A percentile compares a stretch with the other conserved stretches of the same genome.
phyloP scores from a whole-genome alignment of 2,113 vertebrate genomes.

The Arothron firmamentum region DNA sequence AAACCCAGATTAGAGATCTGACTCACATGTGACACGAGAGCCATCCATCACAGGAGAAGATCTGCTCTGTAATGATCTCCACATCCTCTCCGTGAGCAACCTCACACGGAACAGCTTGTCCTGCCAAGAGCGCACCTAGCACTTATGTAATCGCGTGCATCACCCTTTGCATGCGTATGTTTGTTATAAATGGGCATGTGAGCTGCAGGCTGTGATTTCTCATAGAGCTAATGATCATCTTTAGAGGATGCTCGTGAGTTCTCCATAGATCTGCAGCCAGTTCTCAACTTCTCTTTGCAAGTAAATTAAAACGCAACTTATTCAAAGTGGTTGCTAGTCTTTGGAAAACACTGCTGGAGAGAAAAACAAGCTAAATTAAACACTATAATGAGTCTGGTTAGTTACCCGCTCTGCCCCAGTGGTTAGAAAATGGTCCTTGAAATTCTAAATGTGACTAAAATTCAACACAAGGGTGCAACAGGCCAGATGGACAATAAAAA shows the following conservation, averaged over 20 bases:
- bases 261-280: no score
- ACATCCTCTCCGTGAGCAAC: constrained; percentile 1
- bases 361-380: no score
- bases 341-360: no score
- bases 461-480: no score
- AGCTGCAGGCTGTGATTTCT: not conserved
- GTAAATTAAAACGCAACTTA: no score
- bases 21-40: constrained; percentile 10
- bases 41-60: constrained; percentile 18
- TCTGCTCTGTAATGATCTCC: constrained; percentile 11
- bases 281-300: no score
- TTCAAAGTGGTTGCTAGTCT: no score
- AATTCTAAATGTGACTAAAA: no score
- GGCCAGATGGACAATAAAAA: not conserved
- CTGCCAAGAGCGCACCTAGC: constrained; percentile 56
- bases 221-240: not conserved
- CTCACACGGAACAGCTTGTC: constrained; percentile 45
- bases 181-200: not conserved
- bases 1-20: constrained; percentile 31
- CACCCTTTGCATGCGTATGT: not conserved
- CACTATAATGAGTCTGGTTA: no score
- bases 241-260: not conserved
- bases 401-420: no score
- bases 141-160: constrained; percentile 41
- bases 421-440: no score